Percentiles rank a stretch among this genome's conserved stretches.
These are phyloP conservation scores for Drosophila neotestacea DNA, from an alignment of 2,888 invertebrate species.

Conservation along the genomic window DNA sequence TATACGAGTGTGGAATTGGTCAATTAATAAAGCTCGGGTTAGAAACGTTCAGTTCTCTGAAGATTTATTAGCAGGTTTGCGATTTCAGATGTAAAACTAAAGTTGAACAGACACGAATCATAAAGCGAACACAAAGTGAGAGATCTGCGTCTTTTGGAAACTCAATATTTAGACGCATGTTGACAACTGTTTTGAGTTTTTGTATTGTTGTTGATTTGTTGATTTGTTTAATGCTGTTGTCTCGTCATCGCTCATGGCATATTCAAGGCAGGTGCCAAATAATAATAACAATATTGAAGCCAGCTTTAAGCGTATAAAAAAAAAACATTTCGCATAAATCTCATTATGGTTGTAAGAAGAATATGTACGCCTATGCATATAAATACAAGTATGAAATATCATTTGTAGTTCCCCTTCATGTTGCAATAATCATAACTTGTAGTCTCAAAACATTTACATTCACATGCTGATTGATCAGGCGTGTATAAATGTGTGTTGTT, in stretches of 20 bases:
- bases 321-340: slow-evolving; percentile 29
- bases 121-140: slow-evolving; percentile 7
- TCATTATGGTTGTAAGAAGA: slow-evolving; percentile 11
- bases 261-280: slow-evolving; percentile 38
- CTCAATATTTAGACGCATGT: slow-evolving; percentile 24
- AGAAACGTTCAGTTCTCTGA: background rate
- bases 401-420: slow-evolving; percentile 16
- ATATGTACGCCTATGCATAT: slow-evolving; percentile 26
- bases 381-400: slow-evolving; percentile 15
- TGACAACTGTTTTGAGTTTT: slow-evolving; percentile 41
- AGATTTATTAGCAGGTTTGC: background rate
- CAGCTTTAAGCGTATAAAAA: slow-evolving; percentile 6
- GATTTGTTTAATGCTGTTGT: slow-evolving; percentile 18
- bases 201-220: slow-evolving; percentile 6
- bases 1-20: background rate
- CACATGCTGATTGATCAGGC: slow-evolving; percentile 42
- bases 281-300: slow-evolving; percentile 12
- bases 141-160: slow-evolving; percentile 32
- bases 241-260: slow-evolving; percentile 14
- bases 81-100: background rate
- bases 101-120: too few species aligned
- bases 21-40: background rate
- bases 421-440: slow-evolving; percentile 11
- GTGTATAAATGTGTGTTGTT: slow-evolving; percentile 9
- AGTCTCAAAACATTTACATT: slow-evolving; percentile 7